A percentile compares a stretch with the other conserved stretches of the same genome.
Conservation (phyloP, 1,140 invertebrate genomes). For the Zaprionus camerounensis region DNA sequence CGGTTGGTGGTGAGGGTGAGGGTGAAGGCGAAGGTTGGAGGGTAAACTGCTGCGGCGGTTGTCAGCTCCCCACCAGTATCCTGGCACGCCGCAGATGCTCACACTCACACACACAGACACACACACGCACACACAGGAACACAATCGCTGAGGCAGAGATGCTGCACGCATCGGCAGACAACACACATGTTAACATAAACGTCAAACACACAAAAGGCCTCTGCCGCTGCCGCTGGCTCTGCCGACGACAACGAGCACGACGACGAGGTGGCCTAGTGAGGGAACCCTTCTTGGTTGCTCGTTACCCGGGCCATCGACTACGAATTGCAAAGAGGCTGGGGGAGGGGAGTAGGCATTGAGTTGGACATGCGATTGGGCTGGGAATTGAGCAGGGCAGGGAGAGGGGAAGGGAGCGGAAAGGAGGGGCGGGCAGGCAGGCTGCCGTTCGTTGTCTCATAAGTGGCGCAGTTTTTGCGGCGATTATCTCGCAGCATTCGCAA, state of each 20-base stretch:
- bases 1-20: background rate
- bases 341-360: background rate
- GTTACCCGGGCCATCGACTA: slow-evolving; percentile 41
- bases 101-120: slow-evolving; percentile 33
- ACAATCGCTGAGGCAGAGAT: slow-evolving; percentile 40
- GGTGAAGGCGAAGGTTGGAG: background rate
- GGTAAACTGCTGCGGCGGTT: slow-evolving; percentile 41
- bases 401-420: too few relatives aligned
- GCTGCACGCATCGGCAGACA: slow-evolving; percentile 68
- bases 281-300: slow-evolving; percentile 34
- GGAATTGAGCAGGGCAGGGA: background rate
- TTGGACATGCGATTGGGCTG: slow-evolving; percentile 4
- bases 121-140: slow-evolving; percentile 17
- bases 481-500: slow-evolving; percentile 64
- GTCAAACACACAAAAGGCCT: slow-evolving; percentile 77
- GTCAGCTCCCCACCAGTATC: slow-evolving; percentile 53
- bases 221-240: background rate
- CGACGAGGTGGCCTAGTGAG: slow-evolving; percentile 25
- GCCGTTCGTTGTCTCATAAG: slow-evolving; percentile 53
- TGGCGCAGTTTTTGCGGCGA: slow-evolving; percentile 73
- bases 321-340: background rate
- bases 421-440: too few relatives aligned
- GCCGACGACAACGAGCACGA: slow-evolving; percentile 20
- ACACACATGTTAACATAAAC: slow-evolving; percentile 82
- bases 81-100: slow-evolving; percentile 75